Base-by-base conservation (phyloP, 2,888 invertebrate species). In the Latrodectus hesperus region DNA sequence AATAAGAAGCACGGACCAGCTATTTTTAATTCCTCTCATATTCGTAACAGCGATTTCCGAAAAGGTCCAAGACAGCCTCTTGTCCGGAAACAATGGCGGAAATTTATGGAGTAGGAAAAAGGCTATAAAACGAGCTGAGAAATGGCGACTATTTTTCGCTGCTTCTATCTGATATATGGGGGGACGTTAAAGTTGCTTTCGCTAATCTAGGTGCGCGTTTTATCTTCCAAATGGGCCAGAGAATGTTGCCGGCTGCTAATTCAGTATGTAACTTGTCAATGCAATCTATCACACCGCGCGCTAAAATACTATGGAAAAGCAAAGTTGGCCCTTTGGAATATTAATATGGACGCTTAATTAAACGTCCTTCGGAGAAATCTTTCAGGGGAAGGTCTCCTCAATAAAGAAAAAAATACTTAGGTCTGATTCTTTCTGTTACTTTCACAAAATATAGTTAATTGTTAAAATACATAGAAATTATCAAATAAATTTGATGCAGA, bases 151-250 rank as follows among this genome's bases (percentile, higher is more conserved):
- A 86, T 86, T 86, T 86, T 86, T 80, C 80, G 80, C 75, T 70
- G 80, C 79, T 80, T 86, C 75, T 86, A 81, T 86, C 76, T 86
- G 86, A 86, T 86, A 76, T 81, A 86, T 86, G 76, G 72, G 49
- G 64, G 12, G 75, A 53, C 71, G 76, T 71, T 77, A 78, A 68
- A 77, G n/a, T 60, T 74, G 49, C 75, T 85, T 75, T 79, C 80
- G 71, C 65, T 86, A 86, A 80, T 86, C 80, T 75, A 17, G 76
- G 68, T 52, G 17, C 60, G 16, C 80, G 80, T 86, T 86, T 86
- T 86, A 79, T 86, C 86, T 86, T 68, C 86, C 26, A 64, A 84
- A 84, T 84, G 83, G 76, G 76, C 75, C 38, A 55, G 80, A 71
- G 72, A 80, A 64, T 80, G 80, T 60, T 80, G 71, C 81, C 73